Base-by-base conservation (phyloP, 1,140 invertebrate genomes). In the Aphaenogaster rudis region DNA sequence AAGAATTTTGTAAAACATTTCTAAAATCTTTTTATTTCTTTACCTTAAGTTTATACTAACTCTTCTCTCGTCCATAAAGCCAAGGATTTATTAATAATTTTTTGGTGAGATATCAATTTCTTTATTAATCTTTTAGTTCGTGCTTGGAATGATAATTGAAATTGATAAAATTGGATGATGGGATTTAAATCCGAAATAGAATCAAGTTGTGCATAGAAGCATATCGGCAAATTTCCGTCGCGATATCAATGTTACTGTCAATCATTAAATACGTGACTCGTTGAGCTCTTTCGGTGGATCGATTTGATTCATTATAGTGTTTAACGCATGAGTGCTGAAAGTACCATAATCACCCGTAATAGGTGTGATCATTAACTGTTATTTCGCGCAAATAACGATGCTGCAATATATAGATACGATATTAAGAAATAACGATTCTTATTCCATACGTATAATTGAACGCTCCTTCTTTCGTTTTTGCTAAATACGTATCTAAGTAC, bases 141-240 rank as follows among this genome's bases (percentile, higher is more conserved):
- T 15, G 9, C 17, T 33, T 17, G 13, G 6, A 48, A 42, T 45
- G 15, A 28, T 17, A 72, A 28, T 42, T 48, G 9, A 15, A n/a
- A n/a, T 7, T 48, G 6, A 66, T 33, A 48, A 5, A 78, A 48
- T 48, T 39, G 9, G 15, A 63, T 17, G 9, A 36, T 13, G 3
- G 17, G 6, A 50, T 61, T 28, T 28, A 39, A 15, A 61, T 72
- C 1, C 36, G 17, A 86, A 54, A 86, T 54, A n/a, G 21, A 66
- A 42, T 11, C 21, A 66, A 45, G 11, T 13, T 57, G 17, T 11
- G 11, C 39, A 72, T 5, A 72, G 17, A 33, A 52, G 52, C 66
- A n/a, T 61, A 42, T 21, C 13, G 33, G 54, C 42, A 69, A 84
- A 84, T 84, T 76, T 76, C 71, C 42, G n/a, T 76, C n/a, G 33